Evolutionary conservation across 2,888 invertebrate genomes (phyloP).

Genomic region (Hylaea fasciaria): DNA sequence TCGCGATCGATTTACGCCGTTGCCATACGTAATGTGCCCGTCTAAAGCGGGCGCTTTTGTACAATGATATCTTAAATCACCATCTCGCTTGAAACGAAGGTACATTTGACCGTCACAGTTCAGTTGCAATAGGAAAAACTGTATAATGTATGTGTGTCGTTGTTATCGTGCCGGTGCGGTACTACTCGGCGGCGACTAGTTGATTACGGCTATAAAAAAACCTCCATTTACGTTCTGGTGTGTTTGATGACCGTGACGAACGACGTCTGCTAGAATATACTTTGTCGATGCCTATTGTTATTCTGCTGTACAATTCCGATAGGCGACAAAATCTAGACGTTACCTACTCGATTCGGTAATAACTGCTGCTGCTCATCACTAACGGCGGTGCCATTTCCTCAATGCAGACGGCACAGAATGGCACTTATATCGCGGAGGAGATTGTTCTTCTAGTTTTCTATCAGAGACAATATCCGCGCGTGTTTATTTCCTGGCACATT

Average conservation of each 20-base stretch:
- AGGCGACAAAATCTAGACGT: neutral
- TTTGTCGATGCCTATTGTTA: slow-evolving; percentile 12
- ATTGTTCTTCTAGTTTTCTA: slow-evolving; percentile 53
- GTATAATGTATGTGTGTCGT: slow-evolving; percentile 37
- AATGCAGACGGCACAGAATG: slow-evolving; percentile 5
- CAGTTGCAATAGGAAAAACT: slow-evolving; percentile 39
- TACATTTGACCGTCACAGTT: slow-evolving; percentile 30
- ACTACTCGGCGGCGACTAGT: slow-evolving; percentile 16
- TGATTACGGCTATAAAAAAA: slow-evolving; percentile 34
- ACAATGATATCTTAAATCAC: slow-evolving; percentile 37
- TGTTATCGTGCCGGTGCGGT: slow-evolving; percentile 28
- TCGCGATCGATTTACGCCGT: slow-evolving; percentile 75
- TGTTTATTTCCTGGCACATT: slow-evolving; percentile 79
- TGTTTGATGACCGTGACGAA: slow-evolving; percentile 44
- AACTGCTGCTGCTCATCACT: slow-evolving; percentile 16
- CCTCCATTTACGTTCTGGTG: slow-evolving; percentile 37
- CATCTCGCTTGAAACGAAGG: slow-evolving; percentile 32
- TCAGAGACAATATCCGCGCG: slow-evolving; percentile 74
- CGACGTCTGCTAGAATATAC: slow-evolving; percentile 36
- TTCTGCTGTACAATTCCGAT: neutral
- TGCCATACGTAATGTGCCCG: slow-evolving; percentile 70
- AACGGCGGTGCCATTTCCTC: slow-evolving; percentile 47
- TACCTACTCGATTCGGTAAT: neutral
- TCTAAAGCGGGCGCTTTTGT: slow-evolving; percentile 53
- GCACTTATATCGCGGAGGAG: slow-evolving; percentile 53